phyloP scores from a whole-genome alignment of 2,888 invertebrate species.

The Choristoneura rosaceana region DNA sequence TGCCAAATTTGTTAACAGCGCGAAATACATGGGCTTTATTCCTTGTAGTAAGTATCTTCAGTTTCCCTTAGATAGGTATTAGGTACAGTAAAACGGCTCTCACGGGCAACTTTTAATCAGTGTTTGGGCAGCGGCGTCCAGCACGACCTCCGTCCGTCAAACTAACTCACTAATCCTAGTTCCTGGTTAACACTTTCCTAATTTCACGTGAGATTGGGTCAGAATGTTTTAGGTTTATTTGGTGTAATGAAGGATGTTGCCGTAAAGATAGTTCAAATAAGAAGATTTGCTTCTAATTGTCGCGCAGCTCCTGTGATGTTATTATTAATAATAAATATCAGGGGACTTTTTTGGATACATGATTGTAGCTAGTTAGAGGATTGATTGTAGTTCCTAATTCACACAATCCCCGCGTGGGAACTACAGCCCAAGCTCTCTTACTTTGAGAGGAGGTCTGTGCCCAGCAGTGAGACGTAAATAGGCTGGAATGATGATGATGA shows the following conservation, averaged over 20 bases:
- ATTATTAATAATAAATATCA: neutral
- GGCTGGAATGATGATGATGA: no score
- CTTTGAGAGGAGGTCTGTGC: no score
- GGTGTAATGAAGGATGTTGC: neutral
- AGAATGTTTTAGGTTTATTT: conserved; percentile 20
- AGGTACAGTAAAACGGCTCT: neutral
- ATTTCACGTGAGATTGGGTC: conserved; percentile 14
- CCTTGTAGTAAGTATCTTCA: neutral
- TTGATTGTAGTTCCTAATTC: no score
- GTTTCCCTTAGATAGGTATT: neutral
- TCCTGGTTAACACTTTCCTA: conserved; percentile 38
- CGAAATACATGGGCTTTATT: no score
- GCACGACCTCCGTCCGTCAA: conserved; percentile 19
- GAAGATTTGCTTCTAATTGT: neutral
- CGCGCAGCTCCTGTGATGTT: neutral
- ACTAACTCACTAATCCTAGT: conserved; percentile 21
- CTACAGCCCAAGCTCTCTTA: no score
- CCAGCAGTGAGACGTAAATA: no score
- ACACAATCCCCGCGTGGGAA: no score
- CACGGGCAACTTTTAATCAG: conserved; percentile 33
- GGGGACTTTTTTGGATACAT: no score
- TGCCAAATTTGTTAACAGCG: neutral
- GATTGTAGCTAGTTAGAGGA: no score
- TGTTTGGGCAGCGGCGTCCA: conserved; percentile 8
- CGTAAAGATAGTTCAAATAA: neutral